Percentiles rank a stretch among this genome's conserved stretches.
phyloP scores from a whole-genome alignment of 2,888 invertebrate species.

The Isotomurus palustris region DNA sequence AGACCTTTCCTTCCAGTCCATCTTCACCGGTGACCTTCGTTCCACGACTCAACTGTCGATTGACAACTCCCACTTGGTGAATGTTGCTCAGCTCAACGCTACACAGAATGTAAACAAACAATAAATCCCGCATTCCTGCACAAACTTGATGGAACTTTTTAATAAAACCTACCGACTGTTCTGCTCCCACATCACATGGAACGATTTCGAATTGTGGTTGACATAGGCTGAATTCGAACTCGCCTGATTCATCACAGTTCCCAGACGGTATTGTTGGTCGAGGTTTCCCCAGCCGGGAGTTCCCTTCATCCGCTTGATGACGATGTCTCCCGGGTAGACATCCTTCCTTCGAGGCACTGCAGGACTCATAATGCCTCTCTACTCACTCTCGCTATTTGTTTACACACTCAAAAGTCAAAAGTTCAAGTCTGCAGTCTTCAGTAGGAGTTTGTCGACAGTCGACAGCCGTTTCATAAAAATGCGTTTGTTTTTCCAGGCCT shows the following conservation, averaged over 20 bases:
- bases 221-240: constrained; percentile 14
- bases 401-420: no score
- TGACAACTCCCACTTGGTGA: constrained; percentile 72
- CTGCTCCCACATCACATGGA: constrained; percentile 35
- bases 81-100: not conserved
- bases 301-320: constrained; percentile 8
- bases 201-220: constrained; percentile 6
- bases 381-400: no score
- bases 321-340: constrained; percentile 27
- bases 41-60: constrained; percentile 85
- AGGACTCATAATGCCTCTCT: no score
- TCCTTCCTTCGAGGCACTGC: no score
- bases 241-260: constrained; percentile 22
- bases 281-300: not conserved
- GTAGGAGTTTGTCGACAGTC: no score
- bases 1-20: constrained; percentile 46
- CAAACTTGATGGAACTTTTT: no score
- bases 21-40: constrained; percentile 65
- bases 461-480: not conserved
- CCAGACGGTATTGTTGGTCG: no score
- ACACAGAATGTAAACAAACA: not conserved
- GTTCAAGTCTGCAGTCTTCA: no score
- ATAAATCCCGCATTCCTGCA: not conserved
- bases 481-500: not conserved
- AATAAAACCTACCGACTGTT: constrained; percentile 6